Evolutionary conservation across 1,140 invertebrate species (phyloP).

Genomic region (Achatina immaculata): DNA sequence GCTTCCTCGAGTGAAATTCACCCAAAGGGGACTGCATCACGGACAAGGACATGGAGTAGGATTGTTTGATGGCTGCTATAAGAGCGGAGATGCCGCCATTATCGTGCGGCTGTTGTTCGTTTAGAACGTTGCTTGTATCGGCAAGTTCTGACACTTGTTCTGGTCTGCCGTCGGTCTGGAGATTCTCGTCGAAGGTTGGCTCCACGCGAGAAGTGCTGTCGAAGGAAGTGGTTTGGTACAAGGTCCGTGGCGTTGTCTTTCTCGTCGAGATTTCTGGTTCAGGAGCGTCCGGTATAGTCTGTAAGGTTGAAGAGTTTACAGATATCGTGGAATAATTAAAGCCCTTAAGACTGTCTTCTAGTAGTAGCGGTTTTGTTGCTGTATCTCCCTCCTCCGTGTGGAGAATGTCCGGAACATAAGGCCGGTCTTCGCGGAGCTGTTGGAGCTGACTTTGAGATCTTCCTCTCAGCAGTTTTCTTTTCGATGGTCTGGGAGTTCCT

Average conservation of each 20-base stretch:
- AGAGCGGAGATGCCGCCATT: neutral
- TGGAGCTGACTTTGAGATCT: neutral
- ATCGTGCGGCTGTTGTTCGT: neutral
- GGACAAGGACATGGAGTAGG: neutral
- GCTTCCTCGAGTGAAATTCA: constrained; percentile 8
- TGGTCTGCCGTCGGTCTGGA: neutral
- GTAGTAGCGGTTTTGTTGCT: neutral
- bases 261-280: neutral
- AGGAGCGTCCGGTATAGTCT: neutral
- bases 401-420: constrained; percentile 6
- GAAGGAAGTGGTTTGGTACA: neutral
- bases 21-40: constrained; percentile 3
- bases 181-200: neutral
- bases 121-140: neutral
- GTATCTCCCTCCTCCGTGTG: constrained; percentile 15
- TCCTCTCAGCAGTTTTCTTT: neutral
- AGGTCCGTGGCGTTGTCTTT: neutral
- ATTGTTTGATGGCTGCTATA: constrained; percentile 1
- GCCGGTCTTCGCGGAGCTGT: neutral
- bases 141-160: neutral
- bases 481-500: neutral
- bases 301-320: neutral
- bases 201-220: neutral
- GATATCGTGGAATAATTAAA: neutral
- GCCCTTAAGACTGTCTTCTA: constrained; percentile 3